Evolutionary conservation across 2,113 vertebrate genomes (phyloP).

Genomic region (Ceyx margarethae): DNA sequence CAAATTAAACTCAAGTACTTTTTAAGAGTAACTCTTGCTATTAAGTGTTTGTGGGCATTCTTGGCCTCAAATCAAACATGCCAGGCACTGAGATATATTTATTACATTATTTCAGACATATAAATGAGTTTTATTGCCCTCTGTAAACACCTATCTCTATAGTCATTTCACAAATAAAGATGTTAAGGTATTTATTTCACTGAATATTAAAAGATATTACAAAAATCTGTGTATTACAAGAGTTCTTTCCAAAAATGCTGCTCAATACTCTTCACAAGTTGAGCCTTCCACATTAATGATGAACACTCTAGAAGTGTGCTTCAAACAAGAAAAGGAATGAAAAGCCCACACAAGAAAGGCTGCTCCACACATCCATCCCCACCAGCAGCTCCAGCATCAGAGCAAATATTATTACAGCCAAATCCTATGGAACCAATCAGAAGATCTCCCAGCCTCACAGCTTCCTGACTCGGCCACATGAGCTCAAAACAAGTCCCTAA

Average conservation of each 20-base stretch:
- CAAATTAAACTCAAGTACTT: constrained; percentile 21
- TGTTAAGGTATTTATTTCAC: background rate
- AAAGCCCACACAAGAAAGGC: background rate
- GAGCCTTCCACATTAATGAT: background rate
- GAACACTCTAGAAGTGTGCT: background rate
- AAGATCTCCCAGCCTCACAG: background rate
- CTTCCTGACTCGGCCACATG: background rate
- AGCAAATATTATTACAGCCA: accelerated
- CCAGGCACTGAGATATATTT: background rate
- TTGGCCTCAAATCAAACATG: constrained; percentile 34
- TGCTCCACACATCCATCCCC: accelerated
- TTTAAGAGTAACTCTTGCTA: constrained; percentile 3
- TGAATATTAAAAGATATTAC: background rate
- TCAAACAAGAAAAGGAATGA: background rate
- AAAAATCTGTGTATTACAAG: background rate
- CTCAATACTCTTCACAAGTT: background rate
- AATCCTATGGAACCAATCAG: background rate
- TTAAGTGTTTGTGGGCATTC: constrained; percentile 36
- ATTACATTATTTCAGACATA: background rate
- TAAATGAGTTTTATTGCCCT: background rate
- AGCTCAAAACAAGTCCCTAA: background rate
- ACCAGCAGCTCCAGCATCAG: background rate
- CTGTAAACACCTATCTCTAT: accelerated
- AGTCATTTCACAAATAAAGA: background rate
- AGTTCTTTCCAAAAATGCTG: background rate